phyloP scores from a whole-genome alignment of 2,888 invertebrate genomes.

The Schizotus pectinicornis region DNA sequence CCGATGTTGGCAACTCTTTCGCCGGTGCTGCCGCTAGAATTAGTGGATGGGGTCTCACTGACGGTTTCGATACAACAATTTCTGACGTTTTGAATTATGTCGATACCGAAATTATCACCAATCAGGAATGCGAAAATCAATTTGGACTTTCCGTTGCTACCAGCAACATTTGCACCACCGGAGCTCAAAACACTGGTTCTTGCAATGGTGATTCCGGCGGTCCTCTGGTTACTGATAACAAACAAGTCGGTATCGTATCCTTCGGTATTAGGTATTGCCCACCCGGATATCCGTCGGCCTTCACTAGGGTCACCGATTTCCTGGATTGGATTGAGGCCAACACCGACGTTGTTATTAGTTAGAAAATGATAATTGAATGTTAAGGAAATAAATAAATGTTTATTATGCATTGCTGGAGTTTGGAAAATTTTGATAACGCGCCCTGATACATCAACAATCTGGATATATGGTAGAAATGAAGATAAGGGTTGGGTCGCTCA shows the following conservation, averaged over 20 bases:
- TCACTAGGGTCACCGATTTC: conserved; percentile 24
- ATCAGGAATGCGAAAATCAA: conserved; percentile 1
- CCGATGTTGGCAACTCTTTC: conserved; percentile 4
- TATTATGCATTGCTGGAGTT: no score
- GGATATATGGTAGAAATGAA: no score
- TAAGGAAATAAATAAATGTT: no score
- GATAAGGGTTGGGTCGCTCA: no score
- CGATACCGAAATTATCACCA: conserved; percentile 6
- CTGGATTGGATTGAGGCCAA: conserved; percentile 29
- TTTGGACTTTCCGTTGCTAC: neutral
- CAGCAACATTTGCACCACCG: conserved; percentile 25
- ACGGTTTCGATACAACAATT: conserved; percentile 12
- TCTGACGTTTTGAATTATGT: conserved; percentile 26
- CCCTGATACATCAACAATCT: no score
- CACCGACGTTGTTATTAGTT: conserved; percentile 5
- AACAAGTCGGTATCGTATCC: conserved; percentile 32
- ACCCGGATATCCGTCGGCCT: conserved; percentile 27
- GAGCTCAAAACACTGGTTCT: conserved; percentile 16
- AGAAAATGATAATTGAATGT: no score
- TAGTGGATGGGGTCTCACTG: conserved; percentile 35
- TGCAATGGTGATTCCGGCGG: conserved; percentile 37
- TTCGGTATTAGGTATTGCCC: conserved; percentile 25
- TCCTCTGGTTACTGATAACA: conserved; percentile 25
- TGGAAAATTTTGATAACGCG: no score
- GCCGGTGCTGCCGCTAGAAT: conserved; percentile 24